Conservation (phyloP, 2,888 invertebrate genomes). For the Melangyna quadrimaculata region DNA sequence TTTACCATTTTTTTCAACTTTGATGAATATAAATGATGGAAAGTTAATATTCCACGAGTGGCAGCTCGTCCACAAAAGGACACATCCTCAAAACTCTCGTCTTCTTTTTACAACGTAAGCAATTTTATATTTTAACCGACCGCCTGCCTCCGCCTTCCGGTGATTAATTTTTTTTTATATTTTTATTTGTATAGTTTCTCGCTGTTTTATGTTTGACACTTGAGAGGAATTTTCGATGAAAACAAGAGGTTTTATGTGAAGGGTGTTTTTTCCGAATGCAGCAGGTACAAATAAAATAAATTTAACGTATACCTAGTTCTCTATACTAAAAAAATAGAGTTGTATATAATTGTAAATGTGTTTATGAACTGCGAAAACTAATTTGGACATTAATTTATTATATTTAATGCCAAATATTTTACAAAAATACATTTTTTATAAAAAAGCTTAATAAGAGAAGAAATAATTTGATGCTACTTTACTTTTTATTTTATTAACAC, state of each 20-base stretch:
- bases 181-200: background rate
- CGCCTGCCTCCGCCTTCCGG: background rate
- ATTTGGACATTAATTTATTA: too few species aligned
- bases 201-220: background rate
- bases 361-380: too few species aligned
- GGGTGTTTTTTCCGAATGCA: too few species aligned
- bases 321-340: too few species aligned
- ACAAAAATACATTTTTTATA: too few species aligned
- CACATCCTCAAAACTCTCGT: background rate
- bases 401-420: too few species aligned
- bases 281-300: too few species aligned
- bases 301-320: too few species aligned
- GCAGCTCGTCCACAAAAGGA: constrained; percentile 40
- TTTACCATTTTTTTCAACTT: constrained; percentile 18
- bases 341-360: too few species aligned
- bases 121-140: constrained; percentile 6
- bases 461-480: too few species aligned
- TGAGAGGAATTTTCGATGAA: background rate
- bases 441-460: too few species aligned
- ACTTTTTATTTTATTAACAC: too few species aligned
- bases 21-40: constrained; percentile 54
- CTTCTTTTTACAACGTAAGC: background rate
- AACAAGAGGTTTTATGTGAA: background rate
- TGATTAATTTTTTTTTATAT: background rate
- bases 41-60: constrained; percentile 30